Evolutionary conservation across 2,797 vertebrate species (phyloP).

Genomic region (Esox masquinongy): DNA sequence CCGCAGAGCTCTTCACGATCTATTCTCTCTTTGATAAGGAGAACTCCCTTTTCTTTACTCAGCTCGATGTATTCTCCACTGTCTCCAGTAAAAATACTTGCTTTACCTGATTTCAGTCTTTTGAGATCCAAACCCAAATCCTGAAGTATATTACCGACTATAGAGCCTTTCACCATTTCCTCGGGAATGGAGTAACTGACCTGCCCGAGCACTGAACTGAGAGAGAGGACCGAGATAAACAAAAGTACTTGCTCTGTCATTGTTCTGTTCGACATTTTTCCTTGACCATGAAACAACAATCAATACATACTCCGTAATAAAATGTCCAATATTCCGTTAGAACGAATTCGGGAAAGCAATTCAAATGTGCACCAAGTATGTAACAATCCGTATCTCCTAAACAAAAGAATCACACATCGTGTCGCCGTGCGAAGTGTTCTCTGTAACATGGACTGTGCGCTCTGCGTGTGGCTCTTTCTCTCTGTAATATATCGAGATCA

Average conservation of each 20-base stretch:
- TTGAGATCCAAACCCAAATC: constrained; percentile 62
- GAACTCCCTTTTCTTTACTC: constrained; percentile 56
- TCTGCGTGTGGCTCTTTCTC: constrained; percentile 8
- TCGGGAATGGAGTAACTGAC: constrained; percentile 84
- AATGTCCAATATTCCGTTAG: background rate
- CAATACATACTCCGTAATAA: background rate
- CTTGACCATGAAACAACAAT: background rate
- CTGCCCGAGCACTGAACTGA: constrained; percentile 63
- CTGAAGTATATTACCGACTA: constrained; percentile 55
- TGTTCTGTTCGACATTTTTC: constrained; percentile 42
- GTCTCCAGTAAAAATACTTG: constrained; percentile 55
- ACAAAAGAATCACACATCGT: background rate
- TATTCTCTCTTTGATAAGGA: constrained; percentile 60
- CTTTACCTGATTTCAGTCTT: constrained; percentile 56
- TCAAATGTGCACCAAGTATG: background rate
- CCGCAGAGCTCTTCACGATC: constrained; percentile 61
- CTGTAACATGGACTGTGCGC: background rate
- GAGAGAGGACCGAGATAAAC: constrained; percentile 67
- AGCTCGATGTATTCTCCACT: constrained; percentile 58
- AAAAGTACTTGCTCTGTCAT: constrained; percentile 74
- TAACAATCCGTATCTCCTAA: background rate
- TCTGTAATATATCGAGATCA: constrained; percentile 1
- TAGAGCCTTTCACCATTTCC: constrained; percentile 76
- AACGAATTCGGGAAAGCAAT: too few relatives aligned
- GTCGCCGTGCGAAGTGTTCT: background rate